Percentiles rank a stretch among this genome's conserved stretches.
Conservation (phyloP, 2,113 vertebrate genomes). For the Rhinoderma darwinii region DNA sequence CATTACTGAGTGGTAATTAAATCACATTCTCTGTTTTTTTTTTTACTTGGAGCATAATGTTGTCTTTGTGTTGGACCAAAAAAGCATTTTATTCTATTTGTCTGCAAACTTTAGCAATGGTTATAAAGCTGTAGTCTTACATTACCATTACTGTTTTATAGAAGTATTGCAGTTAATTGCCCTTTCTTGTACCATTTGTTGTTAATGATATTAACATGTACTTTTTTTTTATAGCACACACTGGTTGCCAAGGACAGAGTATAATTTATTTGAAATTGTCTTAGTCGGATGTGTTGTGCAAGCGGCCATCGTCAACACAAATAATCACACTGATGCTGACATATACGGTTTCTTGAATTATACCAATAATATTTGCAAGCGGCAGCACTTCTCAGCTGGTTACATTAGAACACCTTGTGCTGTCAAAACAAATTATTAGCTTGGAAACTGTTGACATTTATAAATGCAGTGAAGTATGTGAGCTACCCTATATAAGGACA, state of each 20-base stretch:
- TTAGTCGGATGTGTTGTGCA: background rate
- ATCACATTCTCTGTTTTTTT: background rate
- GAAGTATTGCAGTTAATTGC: background rate
- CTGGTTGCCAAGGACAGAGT: background rate
- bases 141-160: background rate
- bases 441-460: conserved; percentile 21
- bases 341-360: conserved; percentile 16
- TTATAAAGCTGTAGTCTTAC: background rate
- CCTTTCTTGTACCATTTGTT: background rate
- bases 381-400: conserved; percentile 11
- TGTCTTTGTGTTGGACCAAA: background rate
- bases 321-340: conserved; percentile 18
- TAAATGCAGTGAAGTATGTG: conserved; percentile 24
- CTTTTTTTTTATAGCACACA: background rate
- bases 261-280: background rate
- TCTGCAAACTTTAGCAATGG: background rate
- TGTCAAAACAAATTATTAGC: conserved; percentile 41
- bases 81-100: background rate
- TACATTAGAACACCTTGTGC: conserved; percentile 21
- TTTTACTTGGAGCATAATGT: background rate
- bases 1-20: background rate
- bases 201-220: background rate
- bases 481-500: background rate
- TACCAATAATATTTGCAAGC: conserved; percentile 16
- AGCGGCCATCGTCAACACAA: background rate